Evolutionary conservation across 92 coral and sea anemone genomes (phyloP).

Genomic region (Umimayanthus chanpuru): DNA sequence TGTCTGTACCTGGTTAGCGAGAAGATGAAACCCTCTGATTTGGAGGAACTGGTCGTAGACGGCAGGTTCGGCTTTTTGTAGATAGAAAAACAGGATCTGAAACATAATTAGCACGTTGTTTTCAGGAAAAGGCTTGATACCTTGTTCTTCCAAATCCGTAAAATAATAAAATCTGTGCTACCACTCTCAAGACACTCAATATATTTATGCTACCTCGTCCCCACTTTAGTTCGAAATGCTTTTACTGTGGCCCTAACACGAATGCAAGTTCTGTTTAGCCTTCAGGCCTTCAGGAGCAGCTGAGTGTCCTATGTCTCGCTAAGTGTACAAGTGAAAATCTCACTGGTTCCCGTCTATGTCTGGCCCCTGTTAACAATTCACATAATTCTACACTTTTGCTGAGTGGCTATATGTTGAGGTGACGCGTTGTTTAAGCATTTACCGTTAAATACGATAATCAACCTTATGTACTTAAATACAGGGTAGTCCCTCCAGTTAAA

Average conservation of each 20-base stretch:
- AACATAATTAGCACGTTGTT: background rate
- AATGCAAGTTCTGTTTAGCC: no score
- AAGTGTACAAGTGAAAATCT: background rate
- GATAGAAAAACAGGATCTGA: constrained; percentile 81
- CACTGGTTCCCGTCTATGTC: no score
- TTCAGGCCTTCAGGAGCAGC: no score
- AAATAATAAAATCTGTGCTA: background rate
- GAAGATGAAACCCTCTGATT: constrained; percentile 84
- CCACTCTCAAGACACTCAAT: background rate
- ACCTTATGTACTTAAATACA: no score
- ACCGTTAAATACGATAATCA: no score
- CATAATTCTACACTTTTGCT: no score
- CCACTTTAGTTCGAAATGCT: background rate
- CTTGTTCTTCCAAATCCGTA: background rate
- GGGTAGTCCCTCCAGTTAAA: no score
- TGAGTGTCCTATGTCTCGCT: background rate
- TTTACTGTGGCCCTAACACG: background rate
- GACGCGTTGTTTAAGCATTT: no score
- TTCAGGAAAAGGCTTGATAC: background rate
- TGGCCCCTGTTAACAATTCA: no score
- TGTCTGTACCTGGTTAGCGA: constrained; percentile 85
- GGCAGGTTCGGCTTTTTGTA: constrained; percentile 86
- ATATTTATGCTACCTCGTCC: background rate
- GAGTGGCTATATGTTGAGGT: no score
- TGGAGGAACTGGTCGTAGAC: constrained; percentile 75